Base-by-base conservation (phyloP, 1,140 invertebrate genomes). In the Asbolus verrucosus region DNA sequence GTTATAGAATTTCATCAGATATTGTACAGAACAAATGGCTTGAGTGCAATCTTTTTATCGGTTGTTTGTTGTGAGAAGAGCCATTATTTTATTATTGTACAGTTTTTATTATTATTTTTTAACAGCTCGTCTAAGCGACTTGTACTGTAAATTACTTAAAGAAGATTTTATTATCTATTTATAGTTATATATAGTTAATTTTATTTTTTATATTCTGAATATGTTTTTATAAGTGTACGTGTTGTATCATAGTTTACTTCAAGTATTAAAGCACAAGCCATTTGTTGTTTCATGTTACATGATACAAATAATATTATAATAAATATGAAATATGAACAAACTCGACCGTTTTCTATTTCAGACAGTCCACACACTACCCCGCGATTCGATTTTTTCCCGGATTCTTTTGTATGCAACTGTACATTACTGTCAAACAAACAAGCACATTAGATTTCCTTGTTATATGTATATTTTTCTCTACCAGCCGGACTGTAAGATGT, bases 1-100 rank as follows among this genome's bases (percentile, higher is more conserved):
- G 78, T 81, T 77, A 80, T 80, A 71, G 70, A 74, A 73, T 75
- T 75, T 72, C 74, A 73, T 74, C 71, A 70, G 60, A 76, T 76
- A 77, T 79, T 80, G 76, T 78, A 78, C 77, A 77, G 76, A 76
- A 77, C 79, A 80, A 80, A 80, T 80, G 79, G 79, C 79, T 80
- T 79, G 77, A 50, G 78, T 78, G 79, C 79, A 79, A 78, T 79
- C 73, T 69, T 71, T 73, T 77, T 75, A 73, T 72, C 69, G 39
- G 67, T 77, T 71, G 75, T 78, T 54, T 77, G 73, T 78, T 77
- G 67, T 76, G 46, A 54, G 62, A n/a, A 76, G 65, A 75, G 75
- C 75, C 77, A 78, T 78, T 75, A 65, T 67, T 74, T 73, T 76
- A 65, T 73, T 76, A 69, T 73, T 73, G 70, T 73, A 73, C 66